These are phyloP conservation scores for Plectrocnemia conspersa DNA, from an alignment of 1,140 invertebrate genomes.

Conservation along the genomic window DNA sequence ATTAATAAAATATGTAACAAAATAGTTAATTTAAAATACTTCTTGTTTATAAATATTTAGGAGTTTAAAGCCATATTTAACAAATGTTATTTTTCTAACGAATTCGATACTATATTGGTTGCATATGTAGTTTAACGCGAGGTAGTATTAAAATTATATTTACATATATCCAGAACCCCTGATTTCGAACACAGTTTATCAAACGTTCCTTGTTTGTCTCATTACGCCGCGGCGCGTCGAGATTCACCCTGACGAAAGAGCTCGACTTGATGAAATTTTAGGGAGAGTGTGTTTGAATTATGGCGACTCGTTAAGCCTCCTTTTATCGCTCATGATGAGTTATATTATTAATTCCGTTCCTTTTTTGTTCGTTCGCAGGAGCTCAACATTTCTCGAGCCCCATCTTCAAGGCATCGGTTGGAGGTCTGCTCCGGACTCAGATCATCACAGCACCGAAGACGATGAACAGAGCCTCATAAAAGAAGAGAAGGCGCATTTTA, in stretches of 20 bases:
- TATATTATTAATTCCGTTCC: constrained; percentile 8
- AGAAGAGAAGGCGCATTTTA: constrained; percentile 21
- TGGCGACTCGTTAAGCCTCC: constrained; percentile 27
- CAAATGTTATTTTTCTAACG: too few relatives aligned
- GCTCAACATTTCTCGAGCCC: constrained; percentile 50
- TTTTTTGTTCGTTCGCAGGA: constrained; percentile 44
- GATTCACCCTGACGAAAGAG: neutral
- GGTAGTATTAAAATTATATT: too few relatives aligned
- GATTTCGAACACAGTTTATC: constrained; percentile 17
- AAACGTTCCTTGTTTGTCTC: constrained; percentile 30
- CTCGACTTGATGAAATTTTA: constrained; percentile 8
- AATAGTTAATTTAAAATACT: too few relatives aligned
- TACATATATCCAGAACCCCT: too few relatives aligned
- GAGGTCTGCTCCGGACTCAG: constrained; percentile 45
- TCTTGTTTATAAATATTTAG: too few relatives aligned
- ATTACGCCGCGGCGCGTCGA: constrained; percentile 18
- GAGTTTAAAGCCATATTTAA: too few relatives aligned
- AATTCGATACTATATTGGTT: too few relatives aligned
- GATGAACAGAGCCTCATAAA: constrained; percentile 47
- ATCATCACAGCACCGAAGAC: constrained; percentile 49
- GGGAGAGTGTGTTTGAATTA: constrained; percentile 28
- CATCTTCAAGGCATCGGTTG: constrained; percentile 49
- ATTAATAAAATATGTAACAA: too few relatives aligned
- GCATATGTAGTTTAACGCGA: too few relatives aligned
- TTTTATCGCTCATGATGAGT: constrained; percentile 13